Evolutionary conservation across 2,888 invertebrate species (phyloP).

Genomic region (Leucophenga maculata): DNA sequence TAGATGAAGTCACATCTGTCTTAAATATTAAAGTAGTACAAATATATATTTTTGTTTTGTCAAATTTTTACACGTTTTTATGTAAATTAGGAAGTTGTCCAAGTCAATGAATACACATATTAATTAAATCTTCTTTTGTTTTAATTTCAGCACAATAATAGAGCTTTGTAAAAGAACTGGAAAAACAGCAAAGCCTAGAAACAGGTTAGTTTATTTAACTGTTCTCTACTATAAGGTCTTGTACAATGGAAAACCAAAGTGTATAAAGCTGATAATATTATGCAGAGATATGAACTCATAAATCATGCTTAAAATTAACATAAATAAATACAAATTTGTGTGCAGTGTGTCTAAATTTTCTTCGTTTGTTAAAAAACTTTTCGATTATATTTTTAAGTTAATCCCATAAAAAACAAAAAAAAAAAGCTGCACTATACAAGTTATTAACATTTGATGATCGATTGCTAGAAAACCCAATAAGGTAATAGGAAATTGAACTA

Average conservation of each 20-base stretch:
- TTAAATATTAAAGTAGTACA: too few species aligned
- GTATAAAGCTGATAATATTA: conserved; percentile 2
- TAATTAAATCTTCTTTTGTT: background rate
- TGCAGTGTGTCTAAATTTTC: background rate
- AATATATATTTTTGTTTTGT: too few species aligned
- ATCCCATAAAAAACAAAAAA: background rate
- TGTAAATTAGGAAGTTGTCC: too few species aligned
- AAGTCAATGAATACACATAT: too few species aligned
- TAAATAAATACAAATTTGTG: background rate
- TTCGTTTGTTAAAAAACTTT: background rate
- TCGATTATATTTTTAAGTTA: background rate
- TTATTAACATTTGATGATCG: background rate
- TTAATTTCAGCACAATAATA: background rate
- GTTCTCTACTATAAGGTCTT: background rate
- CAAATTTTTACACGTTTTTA: too few species aligned
- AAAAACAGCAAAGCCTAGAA: background rate
- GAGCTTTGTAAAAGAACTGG: background rate
- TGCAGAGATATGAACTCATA: conserved; percentile 16
- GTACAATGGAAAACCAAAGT: background rate
- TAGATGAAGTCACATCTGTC: too few species aligned
- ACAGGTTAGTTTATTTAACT: background rate
- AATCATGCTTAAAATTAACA: conserved; percentile 1
- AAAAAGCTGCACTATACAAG: background rate
- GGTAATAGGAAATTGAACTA: background rate
- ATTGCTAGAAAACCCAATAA: too few species aligned